A percentile compares a stretch with the other conserved stretches of the same genome.
phyloP scores from a whole-genome alignment of 2,888 invertebrate genomes.

The Taenaris catops region DNA sequence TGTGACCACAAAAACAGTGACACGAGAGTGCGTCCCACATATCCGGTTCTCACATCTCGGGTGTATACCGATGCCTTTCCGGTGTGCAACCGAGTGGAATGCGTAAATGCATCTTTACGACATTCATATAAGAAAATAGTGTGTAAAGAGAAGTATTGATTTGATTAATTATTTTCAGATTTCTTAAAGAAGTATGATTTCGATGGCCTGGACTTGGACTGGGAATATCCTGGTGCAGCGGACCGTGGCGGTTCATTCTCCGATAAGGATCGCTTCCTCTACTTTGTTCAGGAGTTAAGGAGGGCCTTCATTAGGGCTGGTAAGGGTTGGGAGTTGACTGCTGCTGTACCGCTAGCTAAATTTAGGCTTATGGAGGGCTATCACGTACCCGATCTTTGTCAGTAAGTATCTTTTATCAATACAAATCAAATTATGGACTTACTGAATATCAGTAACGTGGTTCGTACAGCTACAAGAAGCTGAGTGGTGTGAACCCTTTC shows the following conservation, averaged over 20 bases:
- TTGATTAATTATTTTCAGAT: too few species aligned
- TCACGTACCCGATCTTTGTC: slow-evolving; percentile 93
- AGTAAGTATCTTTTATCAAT: slow-evolving; percentile 77
- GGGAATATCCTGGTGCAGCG: slow-evolving; percentile 95
- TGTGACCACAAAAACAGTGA: not conserved
- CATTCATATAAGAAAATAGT: too few species aligned
- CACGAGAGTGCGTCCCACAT: too few species aligned
- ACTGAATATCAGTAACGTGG: too few species aligned
- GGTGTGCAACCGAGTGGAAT: too few species aligned
- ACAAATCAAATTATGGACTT: too few species aligned
- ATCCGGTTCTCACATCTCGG: too few species aligned
- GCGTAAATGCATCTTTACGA: too few species aligned
- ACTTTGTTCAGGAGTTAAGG: slow-evolving; percentile 89
- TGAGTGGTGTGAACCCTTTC: too few species aligned
- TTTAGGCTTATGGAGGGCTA: slow-evolving; percentile 94
- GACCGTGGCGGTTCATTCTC: slow-evolving; percentile 91
- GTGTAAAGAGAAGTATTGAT: too few species aligned
- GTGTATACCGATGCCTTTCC: too few species aligned
- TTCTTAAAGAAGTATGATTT: slow-evolving; percentile 89
- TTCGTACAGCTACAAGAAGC: too few species aligned
- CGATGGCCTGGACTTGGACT: slow-evolving; percentile 93
- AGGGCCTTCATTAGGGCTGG: slow-evolving; percentile 87
- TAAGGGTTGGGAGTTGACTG: slow-evolving; percentile 92
- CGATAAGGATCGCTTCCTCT: slow-evolving; percentile 91
- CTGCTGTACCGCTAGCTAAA: slow-evolving; percentile 93